Conservation (phyloP, 2,888 invertebrate species). For the Chalcosyrphus nemorum region DNA sequence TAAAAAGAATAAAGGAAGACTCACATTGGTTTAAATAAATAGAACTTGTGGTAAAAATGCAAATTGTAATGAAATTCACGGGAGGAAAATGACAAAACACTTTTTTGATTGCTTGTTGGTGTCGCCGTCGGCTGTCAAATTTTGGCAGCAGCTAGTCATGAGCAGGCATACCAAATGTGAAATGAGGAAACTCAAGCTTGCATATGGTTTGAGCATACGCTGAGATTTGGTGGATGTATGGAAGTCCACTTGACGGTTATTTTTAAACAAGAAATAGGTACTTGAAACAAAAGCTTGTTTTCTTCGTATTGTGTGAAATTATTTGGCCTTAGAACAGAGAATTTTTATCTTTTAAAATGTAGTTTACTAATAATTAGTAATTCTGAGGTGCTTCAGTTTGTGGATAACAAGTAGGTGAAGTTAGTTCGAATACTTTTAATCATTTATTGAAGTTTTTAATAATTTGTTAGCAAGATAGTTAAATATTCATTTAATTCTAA, state of each 20-base stretch:
- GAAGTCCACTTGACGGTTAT: neutral
- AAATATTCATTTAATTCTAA: too few species aligned
- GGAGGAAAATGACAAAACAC: slow-evolving; percentile 70
- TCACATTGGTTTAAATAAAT: slow-evolving; percentile 37
- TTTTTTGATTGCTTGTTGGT: slow-evolving; percentile 67
- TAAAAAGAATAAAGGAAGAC: neutral
- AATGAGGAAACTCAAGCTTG: slow-evolving; percentile 2
- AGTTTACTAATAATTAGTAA: too few species aligned
- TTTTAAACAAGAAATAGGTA: too few species aligned
- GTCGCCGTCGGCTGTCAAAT: slow-evolving; percentile 60
- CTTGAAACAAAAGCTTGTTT: too few species aligned
- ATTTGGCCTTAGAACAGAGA: too few species aligned
- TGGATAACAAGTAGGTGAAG: too few species aligned
- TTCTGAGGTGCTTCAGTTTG: too few species aligned
- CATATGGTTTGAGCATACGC: neutral
- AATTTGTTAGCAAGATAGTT: too few species aligned
- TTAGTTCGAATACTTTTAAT: too few species aligned
- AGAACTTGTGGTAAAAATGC: slow-evolving; percentile 24
- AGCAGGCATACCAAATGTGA: slow-evolving; percentile 35
- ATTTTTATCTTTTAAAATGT: too few species aligned
- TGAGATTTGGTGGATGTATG: neutral
- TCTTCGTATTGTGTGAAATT: too few species aligned
- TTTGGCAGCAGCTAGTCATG: slow-evolving; percentile 27
- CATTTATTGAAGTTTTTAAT: too few species aligned
- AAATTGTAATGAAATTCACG: slow-evolving; percentile 42